Conservation (phyloP, 2,888 invertebrate genomes). For the Notodonta dromedarius region DNA sequence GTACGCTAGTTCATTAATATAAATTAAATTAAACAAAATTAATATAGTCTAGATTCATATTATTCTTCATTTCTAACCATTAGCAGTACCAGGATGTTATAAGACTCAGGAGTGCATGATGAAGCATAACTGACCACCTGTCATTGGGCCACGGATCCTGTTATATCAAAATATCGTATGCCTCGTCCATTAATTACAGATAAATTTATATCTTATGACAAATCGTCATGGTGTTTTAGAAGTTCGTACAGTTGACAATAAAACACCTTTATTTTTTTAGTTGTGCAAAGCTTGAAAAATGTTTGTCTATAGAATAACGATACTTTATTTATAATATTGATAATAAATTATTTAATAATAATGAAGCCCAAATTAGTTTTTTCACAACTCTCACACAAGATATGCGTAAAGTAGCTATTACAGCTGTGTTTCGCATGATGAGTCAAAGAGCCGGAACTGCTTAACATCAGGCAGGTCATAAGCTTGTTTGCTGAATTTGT, state of each 20-base stretch:
- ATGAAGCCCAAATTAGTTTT: too few species aligned
- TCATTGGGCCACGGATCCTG: slow-evolving; percentile 65
- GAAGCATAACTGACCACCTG: slow-evolving; percentile 73
- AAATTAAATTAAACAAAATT: too few species aligned
- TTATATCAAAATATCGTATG: slow-evolving; percentile 73
- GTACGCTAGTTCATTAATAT: too few species aligned
- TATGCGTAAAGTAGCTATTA: too few species aligned
- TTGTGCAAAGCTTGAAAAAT: neutral
- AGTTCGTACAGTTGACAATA: slow-evolving; percentile 51
- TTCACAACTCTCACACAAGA: too few species aligned
- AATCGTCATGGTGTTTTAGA: slow-evolving; percentile 60
- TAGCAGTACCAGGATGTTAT: neutral
- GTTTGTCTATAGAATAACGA: neutral
- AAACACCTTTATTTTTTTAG: neutral
- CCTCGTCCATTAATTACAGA: slow-evolving; percentile 72
- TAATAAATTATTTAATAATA: too few species aligned
- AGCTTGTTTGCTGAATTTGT: too few species aligned
- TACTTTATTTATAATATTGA: too few species aligned
- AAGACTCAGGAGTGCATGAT: slow-evolving; percentile 55
- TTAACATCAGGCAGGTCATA: too few species aligned
- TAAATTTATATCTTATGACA: slow-evolving; percentile 77
- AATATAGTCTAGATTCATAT: too few species aligned
- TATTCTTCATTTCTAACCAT: neutral
- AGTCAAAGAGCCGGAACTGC: too few species aligned
- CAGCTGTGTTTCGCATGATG: too few species aligned